phyloP scores from a whole-genome alignment of 1,140 invertebrate genomes.

The Cyphomyrmex costatus region DNA sequence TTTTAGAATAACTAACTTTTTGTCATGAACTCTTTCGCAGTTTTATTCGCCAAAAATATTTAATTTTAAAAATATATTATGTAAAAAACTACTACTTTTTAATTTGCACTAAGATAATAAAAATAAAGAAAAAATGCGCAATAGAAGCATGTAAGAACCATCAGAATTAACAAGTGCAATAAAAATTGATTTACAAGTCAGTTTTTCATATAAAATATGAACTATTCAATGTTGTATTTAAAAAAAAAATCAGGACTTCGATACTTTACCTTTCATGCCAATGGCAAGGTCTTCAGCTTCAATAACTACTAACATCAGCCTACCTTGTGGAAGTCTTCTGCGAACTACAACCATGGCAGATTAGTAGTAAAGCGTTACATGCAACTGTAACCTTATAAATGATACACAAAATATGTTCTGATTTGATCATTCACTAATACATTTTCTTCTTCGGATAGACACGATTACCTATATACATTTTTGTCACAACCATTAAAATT shows the following conservation, averaged over 20 bases:
- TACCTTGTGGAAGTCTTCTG: slow-evolving; percentile 83
- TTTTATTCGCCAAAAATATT: slow-evolving; percentile 8
- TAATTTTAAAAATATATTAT: slow-evolving; percentile 7
- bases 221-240: background rate
- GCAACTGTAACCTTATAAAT: slow-evolving; percentile 20
- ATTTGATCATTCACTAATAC: background rate
- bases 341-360: slow-evolving; percentile 86
- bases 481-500: background rate
- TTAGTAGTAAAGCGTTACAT: slow-evolving; percentile 71
- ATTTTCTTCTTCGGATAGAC: background rate
- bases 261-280: slow-evolving; percentile 81
- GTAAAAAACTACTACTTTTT: background rate
- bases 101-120: background rate
- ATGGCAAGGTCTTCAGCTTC: slow-evolving; percentile 84
- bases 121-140: background rate
- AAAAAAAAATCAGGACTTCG: background rate
- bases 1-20: background rate
- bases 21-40: background rate
- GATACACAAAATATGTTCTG: background rate
- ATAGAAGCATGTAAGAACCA: background rate
- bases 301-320: slow-evolving; percentile 84
- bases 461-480: background rate
- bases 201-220: background rate
- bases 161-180: background rate
- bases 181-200: background rate